phyloP scores from a whole-genome alignment of 2,113 vertebrate genomes.

The Etia nguti region DNA sequence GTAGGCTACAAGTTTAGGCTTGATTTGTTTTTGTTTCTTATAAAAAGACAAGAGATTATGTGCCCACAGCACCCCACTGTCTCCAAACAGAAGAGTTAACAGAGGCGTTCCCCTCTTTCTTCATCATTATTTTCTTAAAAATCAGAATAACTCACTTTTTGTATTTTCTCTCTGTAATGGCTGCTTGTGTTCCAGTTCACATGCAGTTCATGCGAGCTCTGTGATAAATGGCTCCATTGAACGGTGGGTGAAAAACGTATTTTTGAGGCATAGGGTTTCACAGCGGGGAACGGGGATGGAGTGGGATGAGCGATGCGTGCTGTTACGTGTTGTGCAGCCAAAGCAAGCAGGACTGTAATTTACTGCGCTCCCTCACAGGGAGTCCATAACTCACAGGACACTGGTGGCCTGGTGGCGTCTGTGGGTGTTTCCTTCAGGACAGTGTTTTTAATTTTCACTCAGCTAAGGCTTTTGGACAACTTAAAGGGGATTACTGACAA shows the following conservation, averaged over 20 bases:
- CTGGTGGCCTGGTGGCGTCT: conserved; percentile 14
- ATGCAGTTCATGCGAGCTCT: conserved; percentile 5
- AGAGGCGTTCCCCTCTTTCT: neutral
- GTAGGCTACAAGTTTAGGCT: neutral
- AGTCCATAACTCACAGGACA: conserved; percentile 36
- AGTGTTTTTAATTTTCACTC: neutral
- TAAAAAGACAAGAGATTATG: neutral
- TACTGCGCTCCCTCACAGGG: conserved; percentile 31
- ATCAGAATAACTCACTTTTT: neutral
- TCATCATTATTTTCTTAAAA: neutral
- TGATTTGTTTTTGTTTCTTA: neutral
- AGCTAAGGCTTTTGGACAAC: neutral
- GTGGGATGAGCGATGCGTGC: neutral
- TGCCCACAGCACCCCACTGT: neutral
- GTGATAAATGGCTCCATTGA: conserved; percentile 30
- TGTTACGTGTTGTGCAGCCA: conserved; percentile 38
- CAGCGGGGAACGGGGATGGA: neutral
- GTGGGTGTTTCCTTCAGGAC: conserved; percentile 6
- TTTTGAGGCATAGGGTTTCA: conserved; percentile 11
- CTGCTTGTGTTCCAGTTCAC: conserved; percentile 40
- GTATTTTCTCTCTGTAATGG: neutral
- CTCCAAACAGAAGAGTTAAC: neutral
- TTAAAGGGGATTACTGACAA: neutral
- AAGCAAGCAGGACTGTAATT: conserved; percentile 46
- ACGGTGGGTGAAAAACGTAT: neutral